Evolutionary conservation across 1,140 invertebrate species (phyloP).

Genomic region (Drosophila subobscura): DNA sequence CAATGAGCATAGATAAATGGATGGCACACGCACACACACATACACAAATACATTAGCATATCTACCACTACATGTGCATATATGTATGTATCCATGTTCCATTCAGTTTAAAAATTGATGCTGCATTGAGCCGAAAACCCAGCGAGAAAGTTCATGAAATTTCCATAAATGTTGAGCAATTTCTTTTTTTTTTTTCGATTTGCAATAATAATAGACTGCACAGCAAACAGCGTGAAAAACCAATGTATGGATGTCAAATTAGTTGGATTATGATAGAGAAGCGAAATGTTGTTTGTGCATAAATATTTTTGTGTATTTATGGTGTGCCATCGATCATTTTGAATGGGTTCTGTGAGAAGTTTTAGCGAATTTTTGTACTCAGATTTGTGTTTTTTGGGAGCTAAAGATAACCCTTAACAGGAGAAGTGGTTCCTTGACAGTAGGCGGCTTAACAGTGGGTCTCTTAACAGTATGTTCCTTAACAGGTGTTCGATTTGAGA

Average conservation of each 20-base stretch:
- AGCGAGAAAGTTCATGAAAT: slow-evolving; percentile 39
- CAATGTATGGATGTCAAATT: slow-evolving; percentile 20
- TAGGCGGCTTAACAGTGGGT: too few relatives aligned
- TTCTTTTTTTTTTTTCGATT: slow-evolving; percentile 1
- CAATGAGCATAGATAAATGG: slow-evolving; percentile 63
- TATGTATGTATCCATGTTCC: slow-evolving; percentile 5
- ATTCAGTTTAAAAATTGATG: slow-evolving; percentile 4
- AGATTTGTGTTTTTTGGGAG: too few relatives aligned
- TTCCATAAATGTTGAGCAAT: slow-evolving; percentile 28
- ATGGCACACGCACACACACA: slow-evolving; percentile 8
- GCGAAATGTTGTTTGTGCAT: slow-evolving; percentile 3
- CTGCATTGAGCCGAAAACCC: slow-evolving; percentile 20
- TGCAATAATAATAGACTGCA: slow-evolving; percentile 29
- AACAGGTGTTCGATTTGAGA: too few relatives aligned
- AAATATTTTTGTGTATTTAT: slow-evolving; percentile 20
- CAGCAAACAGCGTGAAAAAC: background rate
- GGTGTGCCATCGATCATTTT: background rate
- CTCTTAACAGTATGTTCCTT: too few relatives aligned
- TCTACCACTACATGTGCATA: slow-evolving; percentile 3
- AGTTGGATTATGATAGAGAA: slow-evolving; percentile 20
- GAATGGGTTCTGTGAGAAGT: too few relatives aligned
- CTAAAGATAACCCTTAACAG: too few relatives aligned
- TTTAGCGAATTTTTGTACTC: background rate
- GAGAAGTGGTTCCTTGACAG: too few relatives aligned
- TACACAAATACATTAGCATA: background rate